Percentiles rank a stretch among this genome's conserved stretches.
Conservation (phyloP, 2,888 invertebrate genomes). For the Lochmaea capreae region DNA sequence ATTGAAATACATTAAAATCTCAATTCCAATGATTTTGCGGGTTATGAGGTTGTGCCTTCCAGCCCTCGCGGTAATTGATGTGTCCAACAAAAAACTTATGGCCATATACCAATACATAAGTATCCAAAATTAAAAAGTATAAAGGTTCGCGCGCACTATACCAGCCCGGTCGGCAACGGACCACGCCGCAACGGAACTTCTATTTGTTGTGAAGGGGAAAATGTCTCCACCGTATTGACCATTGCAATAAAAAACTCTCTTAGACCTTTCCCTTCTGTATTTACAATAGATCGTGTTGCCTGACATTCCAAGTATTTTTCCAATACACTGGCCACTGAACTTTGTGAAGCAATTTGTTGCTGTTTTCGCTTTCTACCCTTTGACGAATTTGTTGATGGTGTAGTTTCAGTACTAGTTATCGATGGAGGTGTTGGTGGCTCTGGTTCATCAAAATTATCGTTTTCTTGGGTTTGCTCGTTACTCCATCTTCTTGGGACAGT, state of each 20-base stretch:
- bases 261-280: not conserved
- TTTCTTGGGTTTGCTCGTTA: not conserved
- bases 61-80: no score
- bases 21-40: no score
- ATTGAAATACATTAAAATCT: no score
- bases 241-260: constrained; percentile 3
- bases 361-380: not conserved
- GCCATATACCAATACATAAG: no score
- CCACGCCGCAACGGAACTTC: no score
- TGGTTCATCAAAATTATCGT: not conserved
- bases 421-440: not conserved
- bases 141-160: no score
- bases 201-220: not conserved
- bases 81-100: no score
- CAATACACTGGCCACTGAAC: no score
- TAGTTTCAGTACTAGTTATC: not conserved
- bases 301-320: not conserved
- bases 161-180: no score
- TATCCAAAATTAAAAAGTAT: no score
- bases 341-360: not conserved
- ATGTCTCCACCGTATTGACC: not conserved
- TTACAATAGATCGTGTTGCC: not conserved
- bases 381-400: not conserved
- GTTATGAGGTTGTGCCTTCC: no score
- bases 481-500: not conserved